phyloP scores from a whole-genome alignment of 2,888 invertebrate species.

The Pandemis corylana region DNA sequence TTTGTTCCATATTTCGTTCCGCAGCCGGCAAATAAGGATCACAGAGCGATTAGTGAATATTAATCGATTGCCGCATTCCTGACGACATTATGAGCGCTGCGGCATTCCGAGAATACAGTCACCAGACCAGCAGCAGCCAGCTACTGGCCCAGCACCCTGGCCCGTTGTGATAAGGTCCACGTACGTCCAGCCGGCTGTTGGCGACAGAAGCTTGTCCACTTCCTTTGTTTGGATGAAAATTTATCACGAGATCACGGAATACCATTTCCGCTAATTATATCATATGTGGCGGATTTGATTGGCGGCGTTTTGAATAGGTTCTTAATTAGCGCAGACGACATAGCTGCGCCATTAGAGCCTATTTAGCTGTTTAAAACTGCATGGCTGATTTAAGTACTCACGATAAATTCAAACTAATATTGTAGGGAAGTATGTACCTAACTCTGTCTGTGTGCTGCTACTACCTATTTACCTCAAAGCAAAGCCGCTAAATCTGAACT shows the following conservation, averaged over 20 bases:
- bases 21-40: neutral
- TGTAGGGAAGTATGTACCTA: too few relatives aligned
- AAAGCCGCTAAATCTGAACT: too few relatives aligned
- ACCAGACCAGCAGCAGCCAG: neutral
- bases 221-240: neutral
- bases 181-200: neutral
- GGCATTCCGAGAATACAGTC: neutral
- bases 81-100: neutral
- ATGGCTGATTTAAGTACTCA: neutral
- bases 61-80: slow-evolving; percentile 2
- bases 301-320: neutral
- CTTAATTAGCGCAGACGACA: neutral
- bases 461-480: too few relatives aligned
- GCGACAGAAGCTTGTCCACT: neutral
- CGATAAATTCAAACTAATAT: neutral
- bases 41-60: slow-evolving; percentile 6
- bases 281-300: neutral
- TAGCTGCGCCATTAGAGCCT: neutral
- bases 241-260: neutral
- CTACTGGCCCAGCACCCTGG: neutral
- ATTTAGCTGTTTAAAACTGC: neutral
- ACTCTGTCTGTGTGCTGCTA: too few relatives aligned
- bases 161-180: neutral
- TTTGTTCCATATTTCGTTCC: neutral
- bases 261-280: slow-evolving; percentile 7